Evolutionary conservation across 2,113 vertebrate species (phyloP), one percentile per base, ranked within the genome.

Genomic region (Siniperca chuatsi): DNA sequence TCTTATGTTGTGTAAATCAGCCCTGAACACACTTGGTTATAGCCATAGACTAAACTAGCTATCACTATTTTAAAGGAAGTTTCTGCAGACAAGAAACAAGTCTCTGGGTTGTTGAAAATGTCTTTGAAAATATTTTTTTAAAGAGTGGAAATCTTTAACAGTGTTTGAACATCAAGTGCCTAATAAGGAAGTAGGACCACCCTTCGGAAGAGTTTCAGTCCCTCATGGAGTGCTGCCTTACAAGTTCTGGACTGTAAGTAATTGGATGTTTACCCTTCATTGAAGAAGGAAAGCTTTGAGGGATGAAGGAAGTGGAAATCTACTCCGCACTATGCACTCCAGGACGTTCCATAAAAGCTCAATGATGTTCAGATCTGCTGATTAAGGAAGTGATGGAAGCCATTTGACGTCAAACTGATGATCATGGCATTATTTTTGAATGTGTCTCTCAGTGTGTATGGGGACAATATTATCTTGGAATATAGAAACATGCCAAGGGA

Each of bases 211-310:
- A 71, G 69, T 81, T 88, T 84, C 58, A 73, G 81, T 93, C 88
- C 83, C 90, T 86, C 74, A 33, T 78, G 88, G 62, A 84, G 80
- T 1, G 68, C 83, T 79, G 82, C 79, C 78, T 87, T 77, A 79
- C 87, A 91, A 89, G 84, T 89, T 81, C 62, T 92, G 88, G 76
- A 88, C 91, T 90, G 87, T 88, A 87, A 90, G 92, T 93, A 93
- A 93, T 91, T 87, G 89, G 89, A 90, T 94, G 90, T 92, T 93
- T 93, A 91, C 85, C 81, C 89, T 87, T 84, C 81, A 87, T 69
- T 86, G 91, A 92, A 92, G 88, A 84, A 81, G 90, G 58, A 90
- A 88, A 85, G 88, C 92, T 92, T 88, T 90, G 89, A 91, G 89
- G 80, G 84, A 92, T 90, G 90, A 91, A 91, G 90, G 90, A 85